These are phyloP conservation scores for Agapornis roseicollis DNA, from an alignment of 2,113 vertebrate genomes.

Conservation along the genomic window DNA sequence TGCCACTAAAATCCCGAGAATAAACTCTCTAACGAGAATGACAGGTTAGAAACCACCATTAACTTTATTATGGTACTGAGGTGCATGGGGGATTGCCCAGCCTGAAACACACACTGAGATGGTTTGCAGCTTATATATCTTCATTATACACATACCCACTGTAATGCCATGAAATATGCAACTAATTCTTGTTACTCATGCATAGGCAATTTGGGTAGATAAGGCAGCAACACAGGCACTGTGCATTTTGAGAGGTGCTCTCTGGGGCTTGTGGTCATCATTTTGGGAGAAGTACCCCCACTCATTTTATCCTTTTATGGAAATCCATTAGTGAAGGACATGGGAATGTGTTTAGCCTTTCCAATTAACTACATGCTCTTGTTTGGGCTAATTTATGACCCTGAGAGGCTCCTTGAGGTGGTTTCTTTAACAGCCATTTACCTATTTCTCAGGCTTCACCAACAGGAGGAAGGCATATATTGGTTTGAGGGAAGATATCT, in stretches of 20 bases:
- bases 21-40: neutral
- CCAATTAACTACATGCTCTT: neutral
- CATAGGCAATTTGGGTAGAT: neutral
- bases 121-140: neutral
- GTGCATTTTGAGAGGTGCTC: neutral
- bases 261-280: neutral
- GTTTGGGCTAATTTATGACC: neutral
- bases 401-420: neutral
- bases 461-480: neutral
- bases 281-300: neutral
- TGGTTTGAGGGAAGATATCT: neutral
- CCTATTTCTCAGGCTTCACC: neutral
- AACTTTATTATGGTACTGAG: neutral
- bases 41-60: neutral
- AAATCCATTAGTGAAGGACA: neutral
- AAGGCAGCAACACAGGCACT: neutral
- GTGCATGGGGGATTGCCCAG: neutral
- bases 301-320: neutral
- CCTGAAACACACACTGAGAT: neutral
- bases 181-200: neutral
- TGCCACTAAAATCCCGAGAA: neutral
- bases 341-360: neutral
- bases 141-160: neutral
- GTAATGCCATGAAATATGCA: neutral
- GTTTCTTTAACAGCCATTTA: neutral